Base-by-base conservation (phyloP, 2,797 vertebrate species). In the Moxostoma hubbsi region DNA sequence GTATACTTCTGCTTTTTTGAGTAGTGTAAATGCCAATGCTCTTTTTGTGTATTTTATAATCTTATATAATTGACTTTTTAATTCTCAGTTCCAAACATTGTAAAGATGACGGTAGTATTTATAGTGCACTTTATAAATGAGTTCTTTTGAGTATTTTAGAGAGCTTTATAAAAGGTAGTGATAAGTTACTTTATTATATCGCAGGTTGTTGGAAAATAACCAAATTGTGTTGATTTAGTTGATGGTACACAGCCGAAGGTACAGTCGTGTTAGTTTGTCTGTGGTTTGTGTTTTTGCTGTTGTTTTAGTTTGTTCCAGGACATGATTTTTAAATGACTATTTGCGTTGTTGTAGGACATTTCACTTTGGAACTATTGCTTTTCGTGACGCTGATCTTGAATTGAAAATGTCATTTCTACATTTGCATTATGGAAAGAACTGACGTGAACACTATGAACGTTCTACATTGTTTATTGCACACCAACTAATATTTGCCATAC, bases 101-200 rank as follows among this genome's bases (percentile, higher is more conserved):
- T 90, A 89, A 85, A 88, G 87, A 88, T 84, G 72, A 82, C 88
- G 82, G 85, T 88, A 87, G 89, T 90, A 90, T 90, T 90, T 89
- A 86, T 90, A 90, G 89, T 88, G 89, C 89, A 90, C 89, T 90
- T 90, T 90, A 90, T 86, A 86, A 86, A 84, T 87, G 70, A 70
- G 82, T 88, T 90, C 68, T 85, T 89, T 83, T 87, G 36, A 36
- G 36, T 36, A 36, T 36, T 86, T 85, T 82, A 82, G 71, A 88
- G 83, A 89, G 86, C 86, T 85, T 86, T 88, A 82, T 86, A 84
- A 84, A 69, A 80, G 82, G 75, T 87, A 86, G 84, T 83, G 82
- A 84, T 80, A 79, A 55, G 55, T 88, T 87, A 83, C 83, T 84
- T 83, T 73, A 71, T 83, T 83, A 80, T 84, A 82, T 75, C 84